Evolutionary conservation across 1,140 invertebrate species (phyloP).

Genomic region (Ganaspis sp.): DNA sequence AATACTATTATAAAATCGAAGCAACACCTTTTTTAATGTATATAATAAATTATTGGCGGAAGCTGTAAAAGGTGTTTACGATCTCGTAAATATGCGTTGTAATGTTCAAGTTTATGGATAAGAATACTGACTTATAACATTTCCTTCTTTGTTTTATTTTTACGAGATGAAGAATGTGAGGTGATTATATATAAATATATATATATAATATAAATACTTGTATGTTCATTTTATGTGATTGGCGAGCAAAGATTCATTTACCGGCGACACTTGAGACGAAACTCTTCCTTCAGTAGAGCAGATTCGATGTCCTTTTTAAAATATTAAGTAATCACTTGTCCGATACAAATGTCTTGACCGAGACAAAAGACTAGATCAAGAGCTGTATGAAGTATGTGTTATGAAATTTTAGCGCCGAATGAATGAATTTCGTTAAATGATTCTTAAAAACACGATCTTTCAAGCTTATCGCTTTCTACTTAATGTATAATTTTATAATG

Average conservation of each 20-base stretch:
- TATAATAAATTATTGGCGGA: constrained; percentile 25
- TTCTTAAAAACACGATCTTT: background rate
- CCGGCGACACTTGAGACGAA: constrained; percentile 37
- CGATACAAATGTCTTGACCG: constrained; percentile 1
- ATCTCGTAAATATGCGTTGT: constrained; percentile 24
- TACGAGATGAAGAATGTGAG: background rate
- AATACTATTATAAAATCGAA: background rate
- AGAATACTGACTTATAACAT: background rate
- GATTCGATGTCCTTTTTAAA: constrained; percentile 47
- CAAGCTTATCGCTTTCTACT: background rate
- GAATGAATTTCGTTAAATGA: background rate
- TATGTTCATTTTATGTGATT: constrained; percentile 15
- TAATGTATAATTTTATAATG: background rate
- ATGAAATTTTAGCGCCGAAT: background rate
- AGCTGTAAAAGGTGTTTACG: constrained; percentile 14
- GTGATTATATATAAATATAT: background rate
- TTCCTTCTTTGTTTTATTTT: constrained; percentile 10
- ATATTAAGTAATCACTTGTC: background rate
- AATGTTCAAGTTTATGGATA: background rate
- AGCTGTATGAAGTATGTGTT: background rate
- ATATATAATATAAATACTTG: background rate
- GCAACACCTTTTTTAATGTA: constrained; percentile 9
- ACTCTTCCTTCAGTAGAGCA: constrained; percentile 44
- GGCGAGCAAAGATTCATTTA: constrained; percentile 10
- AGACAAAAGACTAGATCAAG: constrained; percentile 12